Evolutionary conservation across 2,113 vertebrate species (phyloP), one percentile per base, ranked within the genome.

Genomic region (Sphaerodactylus townsendi): DNA sequence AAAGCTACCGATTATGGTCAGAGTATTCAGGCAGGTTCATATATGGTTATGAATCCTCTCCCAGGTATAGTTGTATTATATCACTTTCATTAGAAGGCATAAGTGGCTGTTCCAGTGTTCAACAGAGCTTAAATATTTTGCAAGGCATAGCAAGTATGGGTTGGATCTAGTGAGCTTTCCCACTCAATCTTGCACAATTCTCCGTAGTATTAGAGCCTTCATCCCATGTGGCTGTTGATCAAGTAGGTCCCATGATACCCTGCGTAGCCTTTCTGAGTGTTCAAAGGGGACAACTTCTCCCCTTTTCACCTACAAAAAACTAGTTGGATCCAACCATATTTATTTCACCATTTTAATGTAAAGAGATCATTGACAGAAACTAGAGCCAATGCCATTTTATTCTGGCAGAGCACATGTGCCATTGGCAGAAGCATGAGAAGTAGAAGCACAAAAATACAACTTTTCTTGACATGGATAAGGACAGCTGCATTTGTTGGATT

Each of bases 81-180:
- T 1, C 1, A 11, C 0, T 5, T 13, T 28, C 1, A 10, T 56
- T 37, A 3, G n/a, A 15, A 70, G 37, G 35, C 14, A 1, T 15
- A 37, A 0, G 35, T 2, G 5, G 35, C 25, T 39, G 28, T 41
- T 33, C 46, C 48, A 77, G 23, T 59, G 73, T 70, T 69, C 48
- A 77, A 14, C 28, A 56, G 33, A 11, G 64, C 35, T 48, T 69
- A 77, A n/a, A 41, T 30, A 37, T 5, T 15, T 41, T 66, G 33
- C 33, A 50, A 76, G 25, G 44, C 46, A 76, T 15, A 25, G 10
- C 11, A 68, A 53, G 19, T 14, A 77, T n/a, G 28, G 53, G 53
- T 56, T 56, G 53, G 53, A 23, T 21, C 53, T 19, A 56, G 53
- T 56, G 53, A 56, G 53, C 21, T 56, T 21, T 56, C 23, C 53